Evolutionary conservation across 2,113 vertebrate species (phyloP).

Genomic region (Podiceps cristatus): DNA sequence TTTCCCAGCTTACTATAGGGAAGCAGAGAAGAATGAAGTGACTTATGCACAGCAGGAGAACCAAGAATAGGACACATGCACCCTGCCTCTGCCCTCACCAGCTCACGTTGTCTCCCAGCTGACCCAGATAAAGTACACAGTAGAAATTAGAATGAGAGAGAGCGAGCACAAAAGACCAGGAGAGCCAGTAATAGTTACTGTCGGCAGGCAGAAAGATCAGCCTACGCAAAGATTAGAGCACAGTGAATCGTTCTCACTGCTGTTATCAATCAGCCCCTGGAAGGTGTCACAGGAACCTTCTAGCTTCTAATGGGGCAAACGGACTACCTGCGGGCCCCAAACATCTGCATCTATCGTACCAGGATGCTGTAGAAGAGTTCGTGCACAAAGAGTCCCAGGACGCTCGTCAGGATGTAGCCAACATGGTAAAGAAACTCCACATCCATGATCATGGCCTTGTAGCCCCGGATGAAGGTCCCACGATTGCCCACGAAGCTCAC

Average conservation of each 20-base stretch:
- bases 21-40: slow-evolving; percentile 21
- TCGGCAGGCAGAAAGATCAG: neutral
- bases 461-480: slow-evolving; percentile 95
- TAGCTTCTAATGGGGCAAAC: neutral
- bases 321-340: neutral
- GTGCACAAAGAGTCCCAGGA: slow-evolving; percentile 92
- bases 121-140: slow-evolving; percentile 39
- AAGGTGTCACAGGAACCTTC: neutral
- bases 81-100: slow-evolving; percentile 1
- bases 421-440: slow-evolving; percentile 96
- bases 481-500: slow-evolving; percentile 98
- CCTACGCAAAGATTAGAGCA: neutral
- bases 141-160: neutral
- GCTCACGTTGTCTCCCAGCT: slow-evolving; percentile 42
- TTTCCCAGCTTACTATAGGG: neutral
- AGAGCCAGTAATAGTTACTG: neutral
- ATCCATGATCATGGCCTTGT: slow-evolving; percentile 97
- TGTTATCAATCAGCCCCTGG: neutral
- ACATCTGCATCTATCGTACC: slow-evolving; percentile 65
- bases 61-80: slow-evolving; percentile 20
- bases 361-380: slow-evolving; percentile 98
- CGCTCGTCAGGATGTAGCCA: slow-evolving; percentile 92
- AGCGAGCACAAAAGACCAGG: neutral
- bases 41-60: slow-evolving; percentile 14
- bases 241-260: neutral